Percentiles rank a stretch among this genome's conserved stretches.
These are phyloP conservation scores for Coremacera marginata DNA, from an alignment of 2,888 invertebrate species.

Conservation along the genomic window DNA sequence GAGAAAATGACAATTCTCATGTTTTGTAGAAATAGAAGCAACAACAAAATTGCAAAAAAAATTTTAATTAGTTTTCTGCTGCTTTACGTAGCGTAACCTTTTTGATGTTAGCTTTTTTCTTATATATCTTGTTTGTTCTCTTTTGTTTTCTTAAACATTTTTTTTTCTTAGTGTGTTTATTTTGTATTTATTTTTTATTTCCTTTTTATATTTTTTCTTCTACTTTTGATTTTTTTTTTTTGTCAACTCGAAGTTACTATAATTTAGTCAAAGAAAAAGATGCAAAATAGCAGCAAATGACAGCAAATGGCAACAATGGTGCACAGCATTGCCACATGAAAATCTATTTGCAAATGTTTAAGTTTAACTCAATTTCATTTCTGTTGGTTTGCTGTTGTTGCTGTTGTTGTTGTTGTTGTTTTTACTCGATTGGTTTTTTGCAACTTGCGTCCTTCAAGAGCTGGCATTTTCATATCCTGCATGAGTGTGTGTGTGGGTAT, in stretches of 20 bases:
- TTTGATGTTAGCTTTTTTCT: neutral
- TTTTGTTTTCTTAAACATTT: neutral
- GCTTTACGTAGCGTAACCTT: constrained; percentile 3
- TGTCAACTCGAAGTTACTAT: neutral
- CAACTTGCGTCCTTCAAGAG: neutral
- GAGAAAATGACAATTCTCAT: neutral
- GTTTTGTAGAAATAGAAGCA: no score
- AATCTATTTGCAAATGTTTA: constrained; percentile 16
- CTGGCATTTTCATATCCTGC: neutral
- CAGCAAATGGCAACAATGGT: constrained; percentile 22
- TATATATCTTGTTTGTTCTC: neutral
- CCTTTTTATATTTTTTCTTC: neutral
- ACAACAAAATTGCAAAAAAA: neutral
- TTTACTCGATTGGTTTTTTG: neutral
- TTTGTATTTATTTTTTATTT: neutral
- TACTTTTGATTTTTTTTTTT: neutral
- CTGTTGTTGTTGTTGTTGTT: neutral
- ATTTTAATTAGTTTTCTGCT: constrained; percentile 2
- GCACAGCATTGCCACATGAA: neutral
- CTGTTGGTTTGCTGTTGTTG: neutral
- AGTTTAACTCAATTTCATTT: neutral
- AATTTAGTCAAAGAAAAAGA: neutral
- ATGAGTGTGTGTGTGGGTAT: neutral
- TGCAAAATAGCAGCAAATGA: neutral
- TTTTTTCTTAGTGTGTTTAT: neutral